phyloP scores from a whole-genome alignment of 2,888 invertebrate species.

The Pyrrhopygopsis socrates region DNA sequence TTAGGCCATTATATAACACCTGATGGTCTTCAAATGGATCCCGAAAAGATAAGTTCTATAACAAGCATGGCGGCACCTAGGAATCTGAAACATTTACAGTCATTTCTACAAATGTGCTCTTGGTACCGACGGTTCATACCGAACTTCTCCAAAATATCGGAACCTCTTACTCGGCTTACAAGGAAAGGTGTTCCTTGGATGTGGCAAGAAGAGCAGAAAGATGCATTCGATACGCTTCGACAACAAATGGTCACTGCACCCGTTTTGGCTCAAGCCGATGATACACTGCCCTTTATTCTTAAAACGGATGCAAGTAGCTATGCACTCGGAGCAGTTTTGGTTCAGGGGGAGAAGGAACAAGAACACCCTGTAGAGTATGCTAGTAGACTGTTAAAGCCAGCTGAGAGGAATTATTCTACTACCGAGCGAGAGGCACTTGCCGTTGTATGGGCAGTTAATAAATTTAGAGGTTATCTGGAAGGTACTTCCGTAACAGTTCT shows the following conservation, averaged over 20 bases:
- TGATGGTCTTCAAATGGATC: too few species aligned
- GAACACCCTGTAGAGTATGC: slow-evolving; percentile 80
- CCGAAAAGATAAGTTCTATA: too few species aligned
- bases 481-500: slow-evolving; percentile 86
- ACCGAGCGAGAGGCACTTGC: slow-evolving; percentile 89
- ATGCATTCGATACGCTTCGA: slow-evolving; percentile 30
- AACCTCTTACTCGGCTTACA: too few species aligned
- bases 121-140: slow-evolving; percentile 83
- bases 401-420: slow-evolving; percentile 89
- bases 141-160: too few species aligned
- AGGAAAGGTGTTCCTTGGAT: slow-evolving; percentile 80
- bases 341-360: slow-evolving; percentile 81
- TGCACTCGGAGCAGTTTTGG: slow-evolving; percentile 82
- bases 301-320: slow-evolving; percentile 87
- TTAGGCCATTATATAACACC: slow-evolving; percentile 65
- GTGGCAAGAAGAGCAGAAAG: slow-evolving; percentile 78
- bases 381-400: slow-evolving; percentile 75
- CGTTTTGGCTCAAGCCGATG: slow-evolving; percentile 83
- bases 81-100: not conserved
- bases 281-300: slow-evolving; percentile 82
- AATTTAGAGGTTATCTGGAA: slow-evolving; percentile 90
- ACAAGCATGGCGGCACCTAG: too few species aligned
- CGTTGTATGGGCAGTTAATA: slow-evolving; percentile 80
- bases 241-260: slow-evolving; percentile 77
- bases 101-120: slow-evolving; percentile 85